Evolutionary conservation across 2,797 vertebrate species (phyloP), one percentile per base, ranked within the genome.

Genomic region (Rhynchotus rufescens): DNA sequence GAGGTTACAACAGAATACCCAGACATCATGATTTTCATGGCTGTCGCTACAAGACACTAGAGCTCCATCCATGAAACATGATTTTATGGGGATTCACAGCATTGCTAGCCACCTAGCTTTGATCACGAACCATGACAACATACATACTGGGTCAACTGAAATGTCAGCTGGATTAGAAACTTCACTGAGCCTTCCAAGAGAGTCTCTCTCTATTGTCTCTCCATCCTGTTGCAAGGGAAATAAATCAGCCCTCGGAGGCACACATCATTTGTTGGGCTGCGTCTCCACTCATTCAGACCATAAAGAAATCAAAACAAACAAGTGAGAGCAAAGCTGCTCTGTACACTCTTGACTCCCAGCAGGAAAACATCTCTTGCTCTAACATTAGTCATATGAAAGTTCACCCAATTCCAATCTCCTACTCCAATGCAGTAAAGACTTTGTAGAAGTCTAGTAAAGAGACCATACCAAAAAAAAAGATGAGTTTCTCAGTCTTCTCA

Each of bases 51-150:
- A 68, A 84, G 45, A 61, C 21, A 42, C n/a, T 73, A 30, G 4
- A 5, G 40, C 49, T 62, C 15, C 11, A 30, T 17, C 44, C 59
- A 23, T 15, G 71, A 81, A 79, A 86, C 25, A n/a, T 1, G 42
- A 75, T 73, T 10, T 44, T 72, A 78, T 56, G n/a, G 45, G 61
- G 15, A 47, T 65, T 47, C 66, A 51, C 42, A 88, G 86, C 66
- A 36, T 47, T 72, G 68, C 86, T 72, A 51, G 88, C 86, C 69
- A 77, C 42, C 62, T 86, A 88, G 86, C 76, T 92, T 87, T 90
- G 81, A 73, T 26, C 66, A 40, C 60, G 66, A 82, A 94, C 86
- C 64, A 75, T 34, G 56, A 60, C 84, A 92, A 56, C 51, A 10
- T 10, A 56, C 12, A 67, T 49, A 69, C 42, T 2, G 0, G 7